Conservation (phyloP, 2,888 invertebrate genomes). For the Monopis laevigella region DNA sequence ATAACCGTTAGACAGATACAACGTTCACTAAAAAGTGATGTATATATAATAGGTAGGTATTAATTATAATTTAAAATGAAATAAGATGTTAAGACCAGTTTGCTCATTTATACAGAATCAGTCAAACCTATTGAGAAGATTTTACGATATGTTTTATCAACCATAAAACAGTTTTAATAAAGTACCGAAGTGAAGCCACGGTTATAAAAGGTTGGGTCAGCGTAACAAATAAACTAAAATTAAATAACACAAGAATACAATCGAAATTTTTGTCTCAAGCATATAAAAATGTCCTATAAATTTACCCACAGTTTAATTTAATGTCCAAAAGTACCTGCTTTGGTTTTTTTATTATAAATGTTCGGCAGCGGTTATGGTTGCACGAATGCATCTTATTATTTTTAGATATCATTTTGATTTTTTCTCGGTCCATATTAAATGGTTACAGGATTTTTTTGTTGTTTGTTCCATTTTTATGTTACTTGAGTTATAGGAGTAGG, state of each 20-base stretch:
- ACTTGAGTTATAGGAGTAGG: too few species aligned
- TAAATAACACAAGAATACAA: constrained; percentile 65
- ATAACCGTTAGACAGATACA: too few species aligned
- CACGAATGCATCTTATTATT: constrained; percentile 58
- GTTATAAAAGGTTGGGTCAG: constrained; percentile 54
- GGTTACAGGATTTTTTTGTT: too few species aligned
- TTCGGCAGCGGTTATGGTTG: constrained; percentile 56
- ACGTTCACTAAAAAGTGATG: too few species aligned
- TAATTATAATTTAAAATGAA: too few species aligned
- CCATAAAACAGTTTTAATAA: constrained; percentile 63
- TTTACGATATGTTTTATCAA: constrained; percentile 35
- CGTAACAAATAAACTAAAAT: constrained; percentile 66
- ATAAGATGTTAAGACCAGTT: too few species aligned
- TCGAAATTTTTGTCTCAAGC: constrained; percentile 67
- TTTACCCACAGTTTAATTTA: constrained; percentile 67
- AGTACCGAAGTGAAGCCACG: constrained; percentile 56
- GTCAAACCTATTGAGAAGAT: constrained; percentile 1
- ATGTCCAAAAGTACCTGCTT: constrained; percentile 65
- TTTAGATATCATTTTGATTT: constrained; percentile 60
- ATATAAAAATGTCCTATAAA: constrained; percentile 68
- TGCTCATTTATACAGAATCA: too few species aligned
- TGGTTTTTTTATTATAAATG: constrained; percentile 57
- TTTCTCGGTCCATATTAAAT: constrained; percentile 29
- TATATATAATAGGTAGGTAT: too few species aligned
- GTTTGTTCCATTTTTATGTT: too few species aligned